A percentile compares a stretch with the other conserved stretches of the same genome.
Conservation (phyloP, 1,140 invertebrate species). For the Propsilocerus akamusi region DNA sequence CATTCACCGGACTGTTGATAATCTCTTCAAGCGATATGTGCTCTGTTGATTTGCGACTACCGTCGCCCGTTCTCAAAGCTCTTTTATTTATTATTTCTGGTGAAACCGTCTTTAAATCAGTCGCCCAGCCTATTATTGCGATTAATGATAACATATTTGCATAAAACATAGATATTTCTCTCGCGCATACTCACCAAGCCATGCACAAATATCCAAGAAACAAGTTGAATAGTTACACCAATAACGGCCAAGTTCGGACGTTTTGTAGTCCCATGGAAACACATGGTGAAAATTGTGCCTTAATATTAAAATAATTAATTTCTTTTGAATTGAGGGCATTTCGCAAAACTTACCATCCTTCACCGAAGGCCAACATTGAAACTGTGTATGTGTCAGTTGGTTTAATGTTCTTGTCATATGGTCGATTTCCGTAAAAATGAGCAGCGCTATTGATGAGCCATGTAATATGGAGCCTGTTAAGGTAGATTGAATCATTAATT, state of each 20-base stretch:
- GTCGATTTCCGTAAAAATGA: constrained; percentile 35
- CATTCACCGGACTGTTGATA: constrained; percentile 20
- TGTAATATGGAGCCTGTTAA: constrained; percentile 43
- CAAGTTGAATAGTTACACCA: constrained; percentile 26
- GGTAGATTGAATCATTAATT: constrained; percentile 27
- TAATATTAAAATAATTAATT: constrained; percentile 34
- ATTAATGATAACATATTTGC: constrained; percentile 27
- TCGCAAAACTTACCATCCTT: constrained; percentile 33
- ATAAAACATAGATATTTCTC: constrained; percentile 25
- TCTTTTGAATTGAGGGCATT: constrained; percentile 9
- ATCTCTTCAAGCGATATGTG: constrained; percentile 14
- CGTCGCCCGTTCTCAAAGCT: constrained; percentile 6
- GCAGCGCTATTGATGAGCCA: constrained; percentile 59
- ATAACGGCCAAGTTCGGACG: constrained; percentile 38
- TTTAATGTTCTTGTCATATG: constrained; percentile 41
- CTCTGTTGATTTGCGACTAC: constrained; percentile 7
- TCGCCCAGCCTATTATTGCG: constrained; percentile 32
- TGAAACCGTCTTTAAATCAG: constrained; percentile 36
- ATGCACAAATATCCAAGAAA: constrained; percentile 30
- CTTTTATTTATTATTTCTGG: constrained; percentile 20
- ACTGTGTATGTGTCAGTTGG: constrained; percentile 34
- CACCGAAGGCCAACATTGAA: constrained; percentile 32
- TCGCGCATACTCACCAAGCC: constrained; percentile 37
- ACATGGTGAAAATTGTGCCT: constrained; percentile 65
- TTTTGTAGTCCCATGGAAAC: constrained; percentile 55